Evolutionary conservation across 1,140 invertebrate genomes (phyloP), one percentile per base, ranked within the genome.

Genomic region (Trachymyrmex septentrionalis): DNA sequence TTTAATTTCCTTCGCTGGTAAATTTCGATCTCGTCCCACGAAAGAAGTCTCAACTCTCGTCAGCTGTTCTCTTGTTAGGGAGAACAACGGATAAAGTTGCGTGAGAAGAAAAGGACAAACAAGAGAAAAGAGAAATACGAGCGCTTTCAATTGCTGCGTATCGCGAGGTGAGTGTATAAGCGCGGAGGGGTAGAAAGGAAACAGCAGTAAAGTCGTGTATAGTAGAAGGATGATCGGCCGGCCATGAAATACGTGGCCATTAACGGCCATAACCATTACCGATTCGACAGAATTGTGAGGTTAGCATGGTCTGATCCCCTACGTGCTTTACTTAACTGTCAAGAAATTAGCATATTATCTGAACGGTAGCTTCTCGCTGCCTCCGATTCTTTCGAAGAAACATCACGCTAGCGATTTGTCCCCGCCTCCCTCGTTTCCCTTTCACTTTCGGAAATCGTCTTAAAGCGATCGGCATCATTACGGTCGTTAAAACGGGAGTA

Each of bases 211-310:
- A 67, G 24, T 48, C 48, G 73, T 82, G 78, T 88, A 67, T 66
- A 75, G 75, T 73, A 87, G 86, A 87, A 87, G 85, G 87, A 88
- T 91, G 88, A 78, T 88, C 90, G 86, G 80, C 86, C 87, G 86
- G 72, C 91, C 91, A 81, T 90, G 92, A 93, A 94, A 93, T 93
- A 94, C 93, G 91, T 94, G 91, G 93, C 93, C 93, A 94, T 94
- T 94, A 94, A 92, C 92, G 93, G 93, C 93, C 92, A 94, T 94
- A 94, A 94, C 93, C 93, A 94, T 94, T 94, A 94, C 93, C 92
- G 93, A 94, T 94, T 92, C 93, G 90, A 93, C 92, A 88, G 92
- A 93, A 92, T 89, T 93, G 88, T 86, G 76, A 87, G 88, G 76
- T 91, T 88, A 88, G 85, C 69, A 71, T 85, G 77, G 86, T 77